Evolutionary conservation across 2,113 vertebrate species (phyloP).

Genomic region (Manacus vitellinus): DNA sequence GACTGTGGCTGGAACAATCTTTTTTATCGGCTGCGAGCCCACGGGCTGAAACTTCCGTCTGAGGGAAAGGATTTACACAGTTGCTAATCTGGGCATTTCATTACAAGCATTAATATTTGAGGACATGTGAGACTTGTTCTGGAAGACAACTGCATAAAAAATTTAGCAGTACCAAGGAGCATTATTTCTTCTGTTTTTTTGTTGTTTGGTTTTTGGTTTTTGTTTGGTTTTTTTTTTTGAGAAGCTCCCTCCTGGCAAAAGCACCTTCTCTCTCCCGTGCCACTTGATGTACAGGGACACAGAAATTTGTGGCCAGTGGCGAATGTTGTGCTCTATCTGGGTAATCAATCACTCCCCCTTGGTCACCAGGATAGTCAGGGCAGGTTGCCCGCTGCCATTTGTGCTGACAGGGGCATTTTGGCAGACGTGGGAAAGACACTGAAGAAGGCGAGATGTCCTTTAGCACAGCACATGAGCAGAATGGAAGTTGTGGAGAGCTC

Average conservation of each 20-base stretch:
- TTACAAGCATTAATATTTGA: constrained; percentile 45
- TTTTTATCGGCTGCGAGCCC: neutral
- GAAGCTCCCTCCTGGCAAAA: neutral
- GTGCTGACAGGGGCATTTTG: neutral
- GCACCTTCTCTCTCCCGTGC: neutral
- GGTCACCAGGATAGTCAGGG: constrained; percentile 2
- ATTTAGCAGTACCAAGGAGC: neutral
- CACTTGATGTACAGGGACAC: rapidly evolving
- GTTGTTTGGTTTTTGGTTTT: neutral
- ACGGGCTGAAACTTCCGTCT: neutral
- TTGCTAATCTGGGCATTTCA: constrained; percentile 20
- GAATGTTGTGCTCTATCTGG: neutral
- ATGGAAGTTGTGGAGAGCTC: neutral
- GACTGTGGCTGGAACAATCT: neutral
- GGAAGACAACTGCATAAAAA: constrained; percentile 20
- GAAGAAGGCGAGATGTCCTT: neutral
- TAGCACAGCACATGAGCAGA: neutral
- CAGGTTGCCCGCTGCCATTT: neutral
- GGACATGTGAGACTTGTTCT: constrained; percentile 23
- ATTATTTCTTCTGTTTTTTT: neutral
- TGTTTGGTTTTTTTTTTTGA: neutral
- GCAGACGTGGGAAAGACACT: neutral
- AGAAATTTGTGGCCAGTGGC: neutral
- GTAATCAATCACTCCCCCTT: neutral
- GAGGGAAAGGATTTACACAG: neutral